phyloP scores from a whole-genome alignment of 2,888 invertebrate genomes.

The Metacarcinus magister region DNA sequence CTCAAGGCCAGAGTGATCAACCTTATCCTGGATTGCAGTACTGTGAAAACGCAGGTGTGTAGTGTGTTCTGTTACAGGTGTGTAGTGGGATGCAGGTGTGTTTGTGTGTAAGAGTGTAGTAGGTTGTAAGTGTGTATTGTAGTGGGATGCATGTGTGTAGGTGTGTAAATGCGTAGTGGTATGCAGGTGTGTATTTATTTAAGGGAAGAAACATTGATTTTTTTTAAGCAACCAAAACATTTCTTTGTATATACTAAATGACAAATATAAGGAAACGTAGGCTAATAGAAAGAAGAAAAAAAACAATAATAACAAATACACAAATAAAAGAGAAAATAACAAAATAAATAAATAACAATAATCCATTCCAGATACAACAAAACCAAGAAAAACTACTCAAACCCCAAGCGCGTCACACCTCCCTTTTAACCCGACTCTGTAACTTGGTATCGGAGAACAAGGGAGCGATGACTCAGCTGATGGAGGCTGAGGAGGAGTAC shows the following conservation, averaged over 20 bases:
- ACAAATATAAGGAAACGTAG: no score
- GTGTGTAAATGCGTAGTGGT: background rate
- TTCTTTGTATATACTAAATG: no score
- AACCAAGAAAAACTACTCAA: background rate
- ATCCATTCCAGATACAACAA: background rate
- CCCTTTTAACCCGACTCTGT: background rate
- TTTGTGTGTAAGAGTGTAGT: background rate
- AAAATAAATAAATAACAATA: background rate
- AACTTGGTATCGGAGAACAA: background rate
- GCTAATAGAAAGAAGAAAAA: no score
- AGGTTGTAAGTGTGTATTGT: no score
- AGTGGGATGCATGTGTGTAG: background rate
- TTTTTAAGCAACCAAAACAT: no score
- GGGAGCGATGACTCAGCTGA: background rate
- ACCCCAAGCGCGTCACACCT: background rate
- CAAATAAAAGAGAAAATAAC: no score
- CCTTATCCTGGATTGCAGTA: background rate
- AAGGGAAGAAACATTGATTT: no score
- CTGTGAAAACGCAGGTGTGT: background rate
- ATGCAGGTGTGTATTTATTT: no score
- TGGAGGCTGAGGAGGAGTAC: background rate
- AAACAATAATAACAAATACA: no score
- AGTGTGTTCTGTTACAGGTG: background rate
- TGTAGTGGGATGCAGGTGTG: background rate
- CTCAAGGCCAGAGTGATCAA: background rate